Evolutionary conservation across 2,797 vertebrate species (phyloP).

Genomic region (Brotula barbata): DNA sequence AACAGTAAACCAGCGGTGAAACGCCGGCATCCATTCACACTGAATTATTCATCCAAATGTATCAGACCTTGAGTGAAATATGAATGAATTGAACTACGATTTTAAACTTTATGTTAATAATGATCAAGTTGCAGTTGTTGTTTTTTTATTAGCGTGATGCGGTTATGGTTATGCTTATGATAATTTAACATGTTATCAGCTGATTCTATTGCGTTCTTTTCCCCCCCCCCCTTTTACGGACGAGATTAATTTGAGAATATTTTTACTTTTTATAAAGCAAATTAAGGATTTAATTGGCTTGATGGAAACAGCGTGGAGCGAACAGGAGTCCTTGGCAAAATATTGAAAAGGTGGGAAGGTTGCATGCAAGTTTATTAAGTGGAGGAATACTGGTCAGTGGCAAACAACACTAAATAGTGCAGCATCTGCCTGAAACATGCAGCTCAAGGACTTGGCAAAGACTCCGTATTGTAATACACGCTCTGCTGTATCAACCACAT

Average conservation of each 20-base stretch:
- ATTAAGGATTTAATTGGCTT: neutral
- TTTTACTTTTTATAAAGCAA: too few relatives aligned
- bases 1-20: constrained; percentile 40
- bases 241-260: too few relatives aligned
- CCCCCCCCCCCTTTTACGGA: too few relatives aligned
- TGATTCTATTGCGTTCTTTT: too few relatives aligned
- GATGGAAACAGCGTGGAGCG: constrained; percentile 12
- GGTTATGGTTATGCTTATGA: too few relatives aligned
- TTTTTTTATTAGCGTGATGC: neutral
- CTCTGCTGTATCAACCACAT: constrained; percentile 25
- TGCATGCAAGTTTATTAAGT: constrained; percentile 4
- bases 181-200: too few relatives aligned
- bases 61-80: constrained; percentile 64
- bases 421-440: constrained; percentile 16
- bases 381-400: constrained; percentile 6
- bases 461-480: neutral
- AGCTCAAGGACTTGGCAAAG: constrained; percentile 35
- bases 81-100: constrained; percentile 56
- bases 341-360: constrained; percentile 15
- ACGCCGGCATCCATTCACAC: constrained; percentile 47
- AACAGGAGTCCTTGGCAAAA: constrained; percentile 12
- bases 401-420: constrained; percentile 36
- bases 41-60: constrained; percentile 64
- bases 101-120: constrained; percentile 43
- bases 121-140: constrained; percentile 41